These are phyloP conservation scores for Listronotus oregonensis DNA, from an alignment of 1,140 invertebrate genomes.

Conservation along the genomic window DNA sequence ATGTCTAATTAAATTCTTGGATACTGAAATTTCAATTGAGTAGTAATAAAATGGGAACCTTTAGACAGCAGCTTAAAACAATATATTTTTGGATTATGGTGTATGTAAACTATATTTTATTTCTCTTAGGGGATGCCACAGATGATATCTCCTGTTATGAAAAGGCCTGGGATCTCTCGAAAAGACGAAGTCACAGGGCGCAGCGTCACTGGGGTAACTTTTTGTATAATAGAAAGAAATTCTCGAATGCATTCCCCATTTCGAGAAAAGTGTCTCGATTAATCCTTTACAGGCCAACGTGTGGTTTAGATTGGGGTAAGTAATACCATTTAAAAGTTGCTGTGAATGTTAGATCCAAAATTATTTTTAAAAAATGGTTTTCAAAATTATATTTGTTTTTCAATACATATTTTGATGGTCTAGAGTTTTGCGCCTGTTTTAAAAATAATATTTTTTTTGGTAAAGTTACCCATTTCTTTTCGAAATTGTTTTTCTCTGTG, in stretches of 20 bases:
- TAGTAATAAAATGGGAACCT: too few species aligned
- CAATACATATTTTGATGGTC: neutral
- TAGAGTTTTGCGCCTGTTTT: too few species aligned
- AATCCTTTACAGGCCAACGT: slow-evolving; percentile 83
- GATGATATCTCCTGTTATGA: slow-evolving; percentile 85
- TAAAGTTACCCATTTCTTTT: too few species aligned
- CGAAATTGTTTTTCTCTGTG: too few species aligned
- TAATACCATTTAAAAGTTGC: neutral
- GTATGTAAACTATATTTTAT: slow-evolving; percentile 3
- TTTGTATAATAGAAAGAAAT: slow-evolving; percentile 76
- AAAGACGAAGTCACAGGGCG: slow-evolving; percentile 75
- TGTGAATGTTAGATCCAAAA: neutral
- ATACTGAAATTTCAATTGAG: too few species aligned
- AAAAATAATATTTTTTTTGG: too few species aligned
- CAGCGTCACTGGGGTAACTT: slow-evolving; percentile 84
- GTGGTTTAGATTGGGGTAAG: slow-evolving; percentile 79
- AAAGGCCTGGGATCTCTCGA: slow-evolving; percentile 89
- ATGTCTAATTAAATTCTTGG: too few species aligned
- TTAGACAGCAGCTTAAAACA: too few species aligned
- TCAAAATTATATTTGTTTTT: neutral
- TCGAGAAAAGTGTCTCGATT: slow-evolving; percentile 78
- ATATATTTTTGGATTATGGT: too few species aligned
- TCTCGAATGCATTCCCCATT: slow-evolving; percentile 78
- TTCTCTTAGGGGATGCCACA: slow-evolving; percentile 62
- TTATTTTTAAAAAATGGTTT: neutral